These are phyloP conservation scores for Capreolus pygargus DNA, from an alignment of 2,113 vertebrate genomes.

Conservation along the genomic window DNA sequence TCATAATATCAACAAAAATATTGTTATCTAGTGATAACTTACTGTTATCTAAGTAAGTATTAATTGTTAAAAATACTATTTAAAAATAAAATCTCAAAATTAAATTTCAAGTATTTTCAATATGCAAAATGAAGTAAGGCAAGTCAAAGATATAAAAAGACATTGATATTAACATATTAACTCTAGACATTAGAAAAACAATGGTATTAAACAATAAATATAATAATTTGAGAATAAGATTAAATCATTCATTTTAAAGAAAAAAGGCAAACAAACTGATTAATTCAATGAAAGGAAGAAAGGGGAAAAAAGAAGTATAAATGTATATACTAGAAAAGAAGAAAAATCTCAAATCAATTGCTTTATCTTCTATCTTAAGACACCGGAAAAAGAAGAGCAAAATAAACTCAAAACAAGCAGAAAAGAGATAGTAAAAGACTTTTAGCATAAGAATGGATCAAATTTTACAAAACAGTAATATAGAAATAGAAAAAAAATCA, in stretches of 20 bases:
- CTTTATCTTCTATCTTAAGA: neutral
- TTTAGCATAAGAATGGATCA: neutral
- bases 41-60: neutral
- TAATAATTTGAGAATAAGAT: neutral
- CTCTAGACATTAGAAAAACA: neutral
- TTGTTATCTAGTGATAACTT: neutral
- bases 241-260: neutral
- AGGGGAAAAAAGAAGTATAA: neutral
- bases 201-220: neutral
- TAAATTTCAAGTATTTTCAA: neutral
- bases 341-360: neutral
- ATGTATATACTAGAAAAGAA: neutral
- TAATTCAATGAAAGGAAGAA: neutral
- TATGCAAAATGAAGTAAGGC: neutral
- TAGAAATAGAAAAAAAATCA: neutral
- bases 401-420: neutral
- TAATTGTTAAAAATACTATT: neutral
- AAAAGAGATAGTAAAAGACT: neutral
- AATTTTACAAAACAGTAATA: neutral
- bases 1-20: neutral
- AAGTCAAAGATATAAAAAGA: neutral
- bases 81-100: neutral
- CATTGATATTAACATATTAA: neutral
- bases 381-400: neutral
- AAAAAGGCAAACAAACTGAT: neutral